Conservation (phyloP, 2,888 invertebrate species). For the Coelinius sp. region DNA sequence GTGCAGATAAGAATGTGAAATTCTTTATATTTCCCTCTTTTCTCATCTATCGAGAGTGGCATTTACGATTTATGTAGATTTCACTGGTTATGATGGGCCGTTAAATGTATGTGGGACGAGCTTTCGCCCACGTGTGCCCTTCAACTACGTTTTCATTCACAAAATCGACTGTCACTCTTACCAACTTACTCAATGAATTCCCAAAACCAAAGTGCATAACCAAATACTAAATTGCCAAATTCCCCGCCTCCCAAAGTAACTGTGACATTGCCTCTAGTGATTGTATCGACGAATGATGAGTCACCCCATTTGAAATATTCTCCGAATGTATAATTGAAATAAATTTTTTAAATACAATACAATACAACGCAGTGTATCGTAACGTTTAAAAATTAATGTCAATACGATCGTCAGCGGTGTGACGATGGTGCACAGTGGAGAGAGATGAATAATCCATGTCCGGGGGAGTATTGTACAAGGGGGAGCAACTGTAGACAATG, state of each 20-base stretch:
- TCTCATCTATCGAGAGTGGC: background rate
- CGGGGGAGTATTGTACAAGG: constrained; percentile 30
- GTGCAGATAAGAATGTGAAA: background rate
- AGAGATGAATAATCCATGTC: constrained; percentile 64
- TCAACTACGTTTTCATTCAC: constrained; percentile 47
- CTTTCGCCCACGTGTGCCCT: constrained; percentile 51
- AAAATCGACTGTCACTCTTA: constrained; percentile 13
- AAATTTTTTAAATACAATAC: background rate
- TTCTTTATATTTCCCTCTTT: background rate
- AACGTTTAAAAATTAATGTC: constrained; percentile 6
- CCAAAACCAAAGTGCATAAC: background rate
- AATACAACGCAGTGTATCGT: background rate
- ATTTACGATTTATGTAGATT: constrained; percentile 48
- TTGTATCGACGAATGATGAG: constrained; percentile 2
- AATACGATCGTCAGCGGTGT: background rate
- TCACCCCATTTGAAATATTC: background rate
- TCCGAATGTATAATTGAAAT: background rate
- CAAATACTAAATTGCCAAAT: background rate
- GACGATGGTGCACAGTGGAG: background rate
- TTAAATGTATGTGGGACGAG: constrained; percentile 47
- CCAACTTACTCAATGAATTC: constrained; percentile 7
- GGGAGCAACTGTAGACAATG: constrained; percentile 51
- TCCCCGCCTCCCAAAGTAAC: background rate
- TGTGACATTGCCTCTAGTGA: background rate
- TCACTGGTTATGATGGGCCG: constrained; percentile 64